phyloP scores from a whole-genome alignment of 2,888 invertebrate species.

The Catocala fraxini region DNA sequence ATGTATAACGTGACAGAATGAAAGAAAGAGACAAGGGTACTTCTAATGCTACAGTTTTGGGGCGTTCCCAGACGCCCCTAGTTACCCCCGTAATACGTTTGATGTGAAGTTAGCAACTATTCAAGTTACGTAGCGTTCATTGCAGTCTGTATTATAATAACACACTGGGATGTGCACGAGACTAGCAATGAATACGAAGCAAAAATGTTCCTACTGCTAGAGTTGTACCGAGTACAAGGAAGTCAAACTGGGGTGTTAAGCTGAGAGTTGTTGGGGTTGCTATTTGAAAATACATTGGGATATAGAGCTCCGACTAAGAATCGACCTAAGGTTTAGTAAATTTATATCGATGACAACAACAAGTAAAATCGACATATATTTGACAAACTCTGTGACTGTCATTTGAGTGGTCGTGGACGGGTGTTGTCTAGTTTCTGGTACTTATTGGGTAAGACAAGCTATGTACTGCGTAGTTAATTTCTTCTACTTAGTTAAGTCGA shows the following conservation, averaged over 20 bases:
- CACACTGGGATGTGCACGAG: slow-evolving; percentile 5
- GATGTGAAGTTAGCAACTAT: slow-evolving; percentile 31
- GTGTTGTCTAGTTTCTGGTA: too few relatives aligned
- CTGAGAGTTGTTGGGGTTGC: slow-evolving; percentile 15
- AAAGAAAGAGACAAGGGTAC: slow-evolving; percentile 74
- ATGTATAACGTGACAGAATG: slow-evolving; percentile 57
- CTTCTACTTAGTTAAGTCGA: too few relatives aligned
- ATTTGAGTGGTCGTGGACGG: too few relatives aligned
- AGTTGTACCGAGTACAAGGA: slow-evolving; percentile 11
- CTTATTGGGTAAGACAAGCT: too few relatives aligned
- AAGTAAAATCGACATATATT: neutral
- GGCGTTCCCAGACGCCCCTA: slow-evolving; percentile 68
- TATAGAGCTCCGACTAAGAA: neutral
- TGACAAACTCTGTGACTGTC: too few relatives aligned
- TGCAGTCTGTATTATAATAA: slow-evolving; percentile 21
- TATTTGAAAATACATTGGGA: slow-evolving; percentile 10
- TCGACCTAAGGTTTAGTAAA: slow-evolving; percentile 10
- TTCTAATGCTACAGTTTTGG: slow-evolving; percentile 62
- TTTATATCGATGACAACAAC: neutral
- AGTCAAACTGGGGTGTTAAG: slow-evolving; percentile 18
- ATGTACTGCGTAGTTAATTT: too few relatives aligned
- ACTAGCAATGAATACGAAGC: slow-evolving; percentile 38
- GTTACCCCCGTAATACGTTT: slow-evolving; percentile 49
- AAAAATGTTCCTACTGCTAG: slow-evolving; percentile 15
- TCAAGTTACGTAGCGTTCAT: slow-evolving; percentile 28